Evolutionary conservation across 2,797 vertebrate genomes (phyloP), one percentile per base, ranked within the genome.

Genomic region (Gambelia wislizenii): DNA sequence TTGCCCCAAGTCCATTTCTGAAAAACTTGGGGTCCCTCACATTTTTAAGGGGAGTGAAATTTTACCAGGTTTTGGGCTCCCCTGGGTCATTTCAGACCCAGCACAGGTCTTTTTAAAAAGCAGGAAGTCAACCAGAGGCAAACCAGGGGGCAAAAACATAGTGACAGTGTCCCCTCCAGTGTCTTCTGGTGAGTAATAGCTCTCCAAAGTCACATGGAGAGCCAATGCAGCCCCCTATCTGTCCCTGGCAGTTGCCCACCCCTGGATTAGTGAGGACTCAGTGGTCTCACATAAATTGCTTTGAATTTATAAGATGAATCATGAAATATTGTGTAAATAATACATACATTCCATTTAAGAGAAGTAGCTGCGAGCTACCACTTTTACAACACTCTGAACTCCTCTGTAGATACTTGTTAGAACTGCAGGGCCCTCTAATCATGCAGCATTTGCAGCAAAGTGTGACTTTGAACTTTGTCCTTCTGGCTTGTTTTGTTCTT

Each of bases 401-500:
- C 72, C 13, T 90, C 80, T 86, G 49, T 54, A 79, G 87, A 86
- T 93, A 59, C 61, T 90, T 72, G 54, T 0, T 7, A 89, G 77
- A 83, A 44, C 44, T 83, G 74, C 47, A 79, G 84, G 69, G 84
- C 64, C 61, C 78, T 56, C 14, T n/a, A 90, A 86, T 84, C 14
- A 90, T 78, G 49, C 61, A 82, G 69, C 14, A 30, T 39, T 33
- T 36, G 72, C 6, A 2, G 6, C 25, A 8, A 33, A 5, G 30
- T 10, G 1, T 56, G 88, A 54, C 90, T 91, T 86, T 87, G 80
- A 87, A 87, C 49, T 81, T 91, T 84, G 1, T 4, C 44, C 69
- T 22, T 36, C 74, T 84, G 27, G 7, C 81, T 82, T 87, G 7
- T 87, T 91, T 91, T 87, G 92, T 93, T 80, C 49, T 25, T 80